phyloP scores from a whole-genome alignment of 2,888 invertebrate genomes.

The Zygothrica quintamaculata region DNA sequence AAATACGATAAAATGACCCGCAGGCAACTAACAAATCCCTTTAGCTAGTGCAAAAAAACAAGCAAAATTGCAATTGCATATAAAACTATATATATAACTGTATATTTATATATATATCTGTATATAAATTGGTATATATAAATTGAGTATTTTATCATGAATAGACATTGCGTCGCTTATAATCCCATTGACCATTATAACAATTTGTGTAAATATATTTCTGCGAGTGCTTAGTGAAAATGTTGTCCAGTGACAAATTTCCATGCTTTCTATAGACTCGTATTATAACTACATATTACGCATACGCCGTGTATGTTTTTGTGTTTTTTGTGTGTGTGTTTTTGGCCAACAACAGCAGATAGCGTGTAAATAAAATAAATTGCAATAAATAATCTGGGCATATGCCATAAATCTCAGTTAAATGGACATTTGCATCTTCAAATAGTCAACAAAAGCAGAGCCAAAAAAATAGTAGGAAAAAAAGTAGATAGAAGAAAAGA shows the following conservation, averaged over 20 bases:
- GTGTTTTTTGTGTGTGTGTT: too few relatives aligned
- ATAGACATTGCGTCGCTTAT: slow-evolving; percentile 47
- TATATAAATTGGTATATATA: too few relatives aligned
- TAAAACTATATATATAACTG: slow-evolving; percentile 1
- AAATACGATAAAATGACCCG: slow-evolving; percentile 70
- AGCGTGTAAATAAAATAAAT: slow-evolving; percentile 81
- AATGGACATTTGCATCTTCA: slow-evolving; percentile 82
- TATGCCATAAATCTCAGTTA: slow-evolving; percentile 79
- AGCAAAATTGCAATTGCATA: slow-evolving; percentile 27
- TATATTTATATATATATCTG: slow-evolving; percentile 42
- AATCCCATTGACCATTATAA: slow-evolving; percentile 77
- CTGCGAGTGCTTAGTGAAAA: slow-evolving; percentile 67
- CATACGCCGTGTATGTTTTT: too few relatives aligned
- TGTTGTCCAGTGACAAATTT: slow-evolving; percentile 20
- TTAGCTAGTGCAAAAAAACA: slow-evolving; percentile 9
- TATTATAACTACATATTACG: slow-evolving; percentile 33
- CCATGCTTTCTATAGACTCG: not conserved
- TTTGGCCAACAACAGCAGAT: too few relatives aligned
- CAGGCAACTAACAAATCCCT: slow-evolving; percentile 42
- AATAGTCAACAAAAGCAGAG: slow-evolving; percentile 68
- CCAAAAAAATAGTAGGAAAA: not conserved
- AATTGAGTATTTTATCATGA: slow-evolving; percentile 23
- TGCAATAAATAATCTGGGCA: slow-evolving; percentile 79
- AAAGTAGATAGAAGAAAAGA: slow-evolving; percentile 13
- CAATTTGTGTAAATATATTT: slow-evolving; percentile 80